Base-by-base conservation (phyloP, 2,888 invertebrate species). In the Athetis lepigone region DNA sequence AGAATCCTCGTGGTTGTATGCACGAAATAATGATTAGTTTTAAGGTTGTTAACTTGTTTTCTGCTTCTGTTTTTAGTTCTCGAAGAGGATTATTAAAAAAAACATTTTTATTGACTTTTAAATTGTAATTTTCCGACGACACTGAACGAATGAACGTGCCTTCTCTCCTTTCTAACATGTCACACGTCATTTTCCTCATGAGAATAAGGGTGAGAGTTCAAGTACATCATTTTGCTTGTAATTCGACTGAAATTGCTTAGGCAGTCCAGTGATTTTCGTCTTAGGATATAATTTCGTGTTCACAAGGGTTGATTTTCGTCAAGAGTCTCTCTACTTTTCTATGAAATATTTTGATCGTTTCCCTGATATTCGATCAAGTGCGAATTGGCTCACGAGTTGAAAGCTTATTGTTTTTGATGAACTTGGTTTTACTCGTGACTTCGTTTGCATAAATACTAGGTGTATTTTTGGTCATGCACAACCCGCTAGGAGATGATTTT, bases 171-270 rank as follows among this genome's bases (percentile, higher is more conserved):
- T 0, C 21, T 6, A 42, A 47, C 1, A 25, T 18, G 1, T 18
- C 13, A 0, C 25, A 23, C 7, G 8, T 27, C 8, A 51, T 46
- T 40, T 36, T 18, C 13, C n/a, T 0, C n/a, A n/a, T 23, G 46
- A 2, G 33, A 40, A 40, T 39, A 21, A 56, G 11, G 16, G 33
- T 45, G 19, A n/a, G 2, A 6, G n/a, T 13, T 18, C 8, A 39
- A 11, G 25, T 27, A 13, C 16, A 16, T 39, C 0, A 42, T 52
- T 43, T n/a, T n/a, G 29, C n/a, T 29, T 27, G 27, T 42, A 47
- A 54, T 54, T 49, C 8, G 9, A 43, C n/a, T 37, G 8, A 56
- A 65, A 65, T 45, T 50, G 29, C 39, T 56, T 1, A 16, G 2
- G 11, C 13, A 45, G 4, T 21, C 16, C 19, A 56, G 37, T 3